Base-by-base conservation (phyloP, 2,113 vertebrate species). In the Passer montanus region DNA sequence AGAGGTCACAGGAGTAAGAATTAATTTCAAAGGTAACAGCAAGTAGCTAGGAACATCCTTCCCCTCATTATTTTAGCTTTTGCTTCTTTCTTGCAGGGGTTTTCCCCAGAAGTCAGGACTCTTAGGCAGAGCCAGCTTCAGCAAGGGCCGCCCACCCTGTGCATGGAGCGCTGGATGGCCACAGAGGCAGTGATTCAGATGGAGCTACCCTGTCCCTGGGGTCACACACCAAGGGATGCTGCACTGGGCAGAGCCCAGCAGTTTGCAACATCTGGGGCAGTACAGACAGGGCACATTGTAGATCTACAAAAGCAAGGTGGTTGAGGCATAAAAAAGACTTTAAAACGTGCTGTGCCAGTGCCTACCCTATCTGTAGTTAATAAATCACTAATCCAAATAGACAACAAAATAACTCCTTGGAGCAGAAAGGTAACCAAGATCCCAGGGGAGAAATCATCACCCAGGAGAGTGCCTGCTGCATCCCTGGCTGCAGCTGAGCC, bases 71-170 rank as follows among this genome's bases (percentile, higher is more conserved):
- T 66, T 91, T 85, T 49, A 83, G 77, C 18, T 79, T 75, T 37
- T 87, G 39, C 12, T 79, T 75, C 67, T 90, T 72, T 43, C 53
- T 91, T 94, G 82, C 70, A 77, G 90, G 37, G 44, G 11, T n/a
- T 87, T 78, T 33, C 27, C 84, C 56, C 47, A 26, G 31, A 63
- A 87, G 46, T 79, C 74, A 88, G 68, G 72, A 73, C 53, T 64
- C 9, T 56, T 39, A 73, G 63, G 59, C 46, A 63, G 26, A 67
- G 9, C 37, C 55, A 59, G 0, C 63, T 58, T 64, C 78, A 85
- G 43, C 76, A 76, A 43, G 35, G 5, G 2, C 12, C 3, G 3
- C 47, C 1, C 1, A 20, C 18, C 20, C 20, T 0, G 0, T 11
- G 12, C 63, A 18, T 0, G 9, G 13, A 64, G 33, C 68, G 4